A percentile compares a stretch with the other conserved stretches of the same genome.
These are phyloP conservation scores for Ovis canadensis DNA, from an alignment of 2,113 vertebrate genomes.

Conservation along the genomic window DNA sequence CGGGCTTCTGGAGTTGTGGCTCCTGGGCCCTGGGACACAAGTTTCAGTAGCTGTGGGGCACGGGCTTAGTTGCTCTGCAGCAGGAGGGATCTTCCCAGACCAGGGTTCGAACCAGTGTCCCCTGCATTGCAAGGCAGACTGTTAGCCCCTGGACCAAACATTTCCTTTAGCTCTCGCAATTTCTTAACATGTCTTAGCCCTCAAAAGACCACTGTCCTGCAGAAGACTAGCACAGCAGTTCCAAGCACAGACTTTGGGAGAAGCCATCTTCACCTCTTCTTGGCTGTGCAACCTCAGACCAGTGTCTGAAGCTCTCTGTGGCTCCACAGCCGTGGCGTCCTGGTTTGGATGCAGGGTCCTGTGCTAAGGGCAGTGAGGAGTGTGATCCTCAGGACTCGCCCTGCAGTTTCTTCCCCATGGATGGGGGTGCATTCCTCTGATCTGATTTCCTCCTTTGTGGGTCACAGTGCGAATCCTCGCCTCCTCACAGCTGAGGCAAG, in stretches of 20 bases:
- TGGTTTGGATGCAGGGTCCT: neutral
- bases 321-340: fast-evolving
- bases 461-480: fast-evolving
- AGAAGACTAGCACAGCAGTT: neutral
- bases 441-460: neutral
- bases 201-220: neutral
- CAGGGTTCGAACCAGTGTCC: neutral
- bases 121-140: neutral
- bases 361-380: neutral
- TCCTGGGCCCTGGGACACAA: fast-evolving
- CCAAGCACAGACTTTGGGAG: fast-evolving
- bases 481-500: neutral
- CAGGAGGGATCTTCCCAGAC: neutral
- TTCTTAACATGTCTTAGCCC: neutral
- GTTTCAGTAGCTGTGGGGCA: neutral
- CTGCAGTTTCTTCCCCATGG: too few species aligned
- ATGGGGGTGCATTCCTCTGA: fast-evolving
- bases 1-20: neutral
- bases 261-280: fast-evolving
- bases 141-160: neutral
- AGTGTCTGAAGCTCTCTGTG: neutral
- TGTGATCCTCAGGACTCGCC: too few species aligned
- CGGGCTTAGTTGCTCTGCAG: neutral
- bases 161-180: neutral
- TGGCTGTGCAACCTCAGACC: neutral